These are phyloP conservation scores for Achroia grisella DNA, from an alignment of 1,140 invertebrate species.

Conservation along the genomic window DNA sequence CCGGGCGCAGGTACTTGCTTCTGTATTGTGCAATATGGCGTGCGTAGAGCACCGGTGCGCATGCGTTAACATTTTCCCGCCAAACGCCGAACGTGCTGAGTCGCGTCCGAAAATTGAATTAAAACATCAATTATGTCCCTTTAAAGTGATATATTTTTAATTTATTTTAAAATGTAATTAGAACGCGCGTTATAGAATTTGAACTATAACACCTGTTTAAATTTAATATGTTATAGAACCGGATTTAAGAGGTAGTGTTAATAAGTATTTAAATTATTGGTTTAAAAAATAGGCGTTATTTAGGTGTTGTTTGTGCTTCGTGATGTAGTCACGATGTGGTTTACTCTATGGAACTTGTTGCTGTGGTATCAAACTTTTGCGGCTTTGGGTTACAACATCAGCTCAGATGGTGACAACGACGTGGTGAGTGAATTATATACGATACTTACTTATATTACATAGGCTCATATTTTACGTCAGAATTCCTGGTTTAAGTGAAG, in stretches of 20 bases:
- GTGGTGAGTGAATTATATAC: slow-evolving; percentile 33
- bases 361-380: slow-evolving; percentile 39
- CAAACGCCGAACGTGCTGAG: slow-evolving; percentile 36
- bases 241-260: too few relatives aligned
- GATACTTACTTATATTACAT: too few relatives aligned
- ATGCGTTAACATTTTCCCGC: slow-evolving; percentile 53
- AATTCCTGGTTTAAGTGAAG: too few relatives aligned
- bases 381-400: slow-evolving; percentile 26
- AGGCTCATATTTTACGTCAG: too few relatives aligned
- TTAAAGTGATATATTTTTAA: background rate
- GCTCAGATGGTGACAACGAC: slow-evolving; percentile 27
- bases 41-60: slow-evolving; percentile 43
- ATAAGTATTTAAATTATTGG: too few relatives aligned
- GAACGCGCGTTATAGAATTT: background rate
- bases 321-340: slow-evolving; percentile 46
- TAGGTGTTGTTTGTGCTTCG: slow-evolving; percentile 32
- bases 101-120: slow-evolving; percentile 25
- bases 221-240: too few relatives aligned
- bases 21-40: slow-evolving; percentile 51
- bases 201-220: too few relatives aligned
- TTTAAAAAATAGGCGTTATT: slow-evolving; percentile 10
- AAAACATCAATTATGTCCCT: background rate
- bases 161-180: slow-evolving; percentile 10
- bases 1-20: slow-evolving; percentile 14
- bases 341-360: slow-evolving; percentile 39